Base-by-base conservation (phyloP, 2,797 vertebrate species). In the Oryzias dopingdopingensis region DNA sequence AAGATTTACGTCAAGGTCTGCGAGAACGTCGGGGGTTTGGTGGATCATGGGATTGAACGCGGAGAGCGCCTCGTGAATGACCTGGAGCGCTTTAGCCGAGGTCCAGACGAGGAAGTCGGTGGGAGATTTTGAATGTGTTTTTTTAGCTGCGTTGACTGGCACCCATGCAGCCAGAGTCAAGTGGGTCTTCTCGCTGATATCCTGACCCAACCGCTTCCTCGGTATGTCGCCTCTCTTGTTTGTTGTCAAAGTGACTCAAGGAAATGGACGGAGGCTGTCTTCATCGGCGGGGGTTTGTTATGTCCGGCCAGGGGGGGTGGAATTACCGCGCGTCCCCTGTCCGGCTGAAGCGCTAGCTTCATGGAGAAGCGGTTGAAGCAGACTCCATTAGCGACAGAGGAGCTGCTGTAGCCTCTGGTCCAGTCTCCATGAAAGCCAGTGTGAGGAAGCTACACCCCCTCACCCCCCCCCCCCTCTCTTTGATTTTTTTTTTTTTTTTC, bases 301-400 rank as follows among this genome's bases (percentile, higher is more conserved):
- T 26, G 56, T 18, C 44, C 44, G 57, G 47, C 26, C n/a, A 48
- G 17, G 57, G 23, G 49, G 58, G 74, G 81, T 81, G 81, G 78
- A 67, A 74, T 72, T 64, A 67, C n/a, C 49, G 49, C 42, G 65
- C 49, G 26, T 29, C 23, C 63, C 47, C 53, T 26, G 62, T 68
- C 65, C 76, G 70, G 59, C 65, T 63, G 74, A 81, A 83, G 85
- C 80, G 81, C 76, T 86, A 86, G 92, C 91, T 93, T 89, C 90
- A 91, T 91, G 89, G 91, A 95, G 95, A 90, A 98, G 94, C 95
- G 93, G 95, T 95, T 90, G 91, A 91, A 90, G 46, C 80, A 94
- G 94, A 94, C 95, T 96, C 94, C 95, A 96, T 97, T 98, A 95
- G 92, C 92, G 86, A 84, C 90, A 90, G 92, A 90, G 92, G 93